Evolutionary conservation across 2,888 invertebrate genomes (phyloP).

Genomic region (Mimas tiliae): DNA sequence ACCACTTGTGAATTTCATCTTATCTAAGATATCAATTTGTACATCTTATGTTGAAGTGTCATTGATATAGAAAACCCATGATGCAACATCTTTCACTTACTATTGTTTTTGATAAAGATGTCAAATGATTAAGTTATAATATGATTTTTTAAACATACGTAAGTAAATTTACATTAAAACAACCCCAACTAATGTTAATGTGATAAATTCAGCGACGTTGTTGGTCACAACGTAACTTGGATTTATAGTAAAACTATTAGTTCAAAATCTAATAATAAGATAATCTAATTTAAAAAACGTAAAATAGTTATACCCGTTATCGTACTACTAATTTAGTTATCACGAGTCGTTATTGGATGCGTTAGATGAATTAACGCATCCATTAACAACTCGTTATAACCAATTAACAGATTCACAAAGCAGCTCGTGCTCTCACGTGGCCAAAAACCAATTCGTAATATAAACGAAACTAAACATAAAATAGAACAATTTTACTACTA

Average conservation of each 20-base stretch:
- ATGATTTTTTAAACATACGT: too few species aligned
- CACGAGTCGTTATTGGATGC: too few species aligned
- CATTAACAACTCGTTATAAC: slow-evolving; percentile 8
- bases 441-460: not conserved
- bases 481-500: not conserved
- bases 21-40: not conserved
- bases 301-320: too few species aligned
- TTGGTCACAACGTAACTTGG: too few species aligned
- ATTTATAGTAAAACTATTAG: too few species aligned
- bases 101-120: not conserved
- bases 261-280: too few species aligned
- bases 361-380: too few species aligned
- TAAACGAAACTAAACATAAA: not conserved
- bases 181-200: too few species aligned
- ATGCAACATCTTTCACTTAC: not conserved
- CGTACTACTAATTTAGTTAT: too few species aligned
- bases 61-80: not conserved
- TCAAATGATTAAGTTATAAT: not conserved
- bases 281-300: too few species aligned
- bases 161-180: too few species aligned
- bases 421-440: not conserved
- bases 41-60: not conserved
- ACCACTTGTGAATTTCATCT: not conserved
- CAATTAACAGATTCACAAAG: slow-evolving; percentile 7
- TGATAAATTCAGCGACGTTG: too few species aligned